phyloP scores from a whole-genome alignment of 2,888 invertebrate genomes.

The Amphipoea oculea region DNA sequence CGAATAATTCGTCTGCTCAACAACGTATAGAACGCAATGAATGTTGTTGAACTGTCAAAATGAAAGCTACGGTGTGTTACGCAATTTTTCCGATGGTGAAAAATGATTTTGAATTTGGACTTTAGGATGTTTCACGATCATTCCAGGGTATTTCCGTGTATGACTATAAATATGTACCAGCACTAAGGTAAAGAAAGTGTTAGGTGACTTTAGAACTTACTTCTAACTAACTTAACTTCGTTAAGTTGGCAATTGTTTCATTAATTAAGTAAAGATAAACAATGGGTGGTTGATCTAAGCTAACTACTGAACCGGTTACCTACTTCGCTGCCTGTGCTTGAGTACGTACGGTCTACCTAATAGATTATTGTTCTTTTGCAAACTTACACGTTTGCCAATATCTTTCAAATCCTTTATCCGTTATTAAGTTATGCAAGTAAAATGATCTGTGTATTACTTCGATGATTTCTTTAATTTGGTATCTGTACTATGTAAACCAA shows the following conservation, averaged over 20 bases:
- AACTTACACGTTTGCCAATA: background rate
- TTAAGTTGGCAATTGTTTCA: background rate
- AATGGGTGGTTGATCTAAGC: conserved; percentile 14
- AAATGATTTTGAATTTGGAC: background rate
- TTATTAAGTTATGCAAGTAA: too few species aligned
- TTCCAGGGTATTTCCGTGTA: background rate
- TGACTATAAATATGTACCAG: too few species aligned
- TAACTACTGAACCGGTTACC: background rate
- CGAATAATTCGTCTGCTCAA: background rate
- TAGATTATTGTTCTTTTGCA: too few species aligned
- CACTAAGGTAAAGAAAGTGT: too few species aligned
- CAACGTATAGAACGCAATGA: too few species aligned
- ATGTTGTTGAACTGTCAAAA: too few species aligned
- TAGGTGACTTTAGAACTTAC: background rate
- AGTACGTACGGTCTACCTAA: background rate
- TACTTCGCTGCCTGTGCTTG: background rate
- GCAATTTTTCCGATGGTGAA: background rate
- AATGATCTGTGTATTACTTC: too few species aligned
- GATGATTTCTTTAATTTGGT: too few species aligned
- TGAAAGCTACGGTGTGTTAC: background rate
- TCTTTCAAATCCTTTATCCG: too few species aligned
- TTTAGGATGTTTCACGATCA: background rate
- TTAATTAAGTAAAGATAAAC: conserved; percentile 4
- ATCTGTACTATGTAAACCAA: too few species aligned
- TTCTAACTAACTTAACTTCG: too few species aligned